Conservation (phyloP, 2,797 vertebrate species). For the Mus caroli region DNA sequence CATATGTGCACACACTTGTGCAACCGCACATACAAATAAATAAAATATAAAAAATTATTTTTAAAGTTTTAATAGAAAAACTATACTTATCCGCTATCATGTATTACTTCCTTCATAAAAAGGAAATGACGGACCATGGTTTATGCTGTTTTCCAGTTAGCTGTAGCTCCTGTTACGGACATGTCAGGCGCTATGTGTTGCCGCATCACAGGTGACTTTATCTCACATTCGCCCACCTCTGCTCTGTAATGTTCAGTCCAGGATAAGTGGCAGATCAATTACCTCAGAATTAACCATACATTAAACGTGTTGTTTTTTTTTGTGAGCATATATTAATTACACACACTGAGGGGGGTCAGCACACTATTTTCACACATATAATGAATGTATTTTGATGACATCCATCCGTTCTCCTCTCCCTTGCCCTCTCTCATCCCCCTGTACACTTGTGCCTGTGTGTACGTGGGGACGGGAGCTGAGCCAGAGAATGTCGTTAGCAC, state of each 20-base stretch:
- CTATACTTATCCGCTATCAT: no score
- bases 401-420: no score
- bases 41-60: neutral
- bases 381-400: neutral
- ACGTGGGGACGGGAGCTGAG: no score
- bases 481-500: neutral
- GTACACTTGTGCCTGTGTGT: neutral
- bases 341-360: neutral
- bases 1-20: neutral
- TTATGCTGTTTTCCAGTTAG: neutral
- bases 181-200: no score
- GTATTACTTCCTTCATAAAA: neutral
- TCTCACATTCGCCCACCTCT: neutral
- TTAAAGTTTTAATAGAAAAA: neutral
- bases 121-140: neutral
- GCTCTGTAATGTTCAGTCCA: no score
- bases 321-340: neutral
- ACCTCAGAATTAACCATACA: neutral
- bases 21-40: neutral
- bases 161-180: no score
- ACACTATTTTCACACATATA: neutral
- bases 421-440: neutral
- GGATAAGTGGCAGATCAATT: neutral
- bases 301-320: neutral
- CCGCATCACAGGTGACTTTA: neutral